Evolutionary conservation across 1,140 invertebrate species (phyloP), one percentile per base, ranked within the genome.

Genomic region (Elymnias hypermnestra): DNA sequence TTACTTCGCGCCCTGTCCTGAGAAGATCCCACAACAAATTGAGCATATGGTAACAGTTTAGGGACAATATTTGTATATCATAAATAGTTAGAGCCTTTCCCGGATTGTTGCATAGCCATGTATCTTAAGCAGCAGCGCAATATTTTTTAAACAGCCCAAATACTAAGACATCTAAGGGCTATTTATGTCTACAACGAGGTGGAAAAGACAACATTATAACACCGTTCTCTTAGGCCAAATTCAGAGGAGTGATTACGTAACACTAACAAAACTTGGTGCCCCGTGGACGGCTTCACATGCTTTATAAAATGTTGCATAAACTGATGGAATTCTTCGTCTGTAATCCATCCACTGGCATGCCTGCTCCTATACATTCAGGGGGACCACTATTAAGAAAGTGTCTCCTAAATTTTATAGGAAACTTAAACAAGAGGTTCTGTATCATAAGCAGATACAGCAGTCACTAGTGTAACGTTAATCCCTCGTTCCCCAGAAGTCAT

Each of bases 181-280:
- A 36, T 14, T 51, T 53, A 14, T 62, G 47, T 13, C 12, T 35
- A 18, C 43, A 54, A 29, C 50, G 48, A 8, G 57, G 48, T 15
- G 53, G 49, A 40, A 47, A 47, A n/a, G 51, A 42, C 18, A 47
- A 5, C 29, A 53, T 43, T 19, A 47, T 39, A 25, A 57, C 25
- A 23, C 36, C 28, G n/a, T 48, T 52, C 5, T 33, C 28, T 44
- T 40, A 49, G 21, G 46, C 42, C 9, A 42, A 22, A 28, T 28
- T 33, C 22, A 49, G 59, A 66, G 14, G 39, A 25, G 29, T 84
- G 72, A 37, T 78, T 78, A 38, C 77, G 69, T 2, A 73, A 33
- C 0, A 79, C 41, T 10, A 79, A 14, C 12, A 76, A 37, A 28
- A 63, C 44, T n/a, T 57, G 59, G 5, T 63, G 43, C 9, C 67